Evolutionary conservation across 2,797 vertebrate genomes (phyloP).

Genomic region (Alfaro cultratus): DNA sequence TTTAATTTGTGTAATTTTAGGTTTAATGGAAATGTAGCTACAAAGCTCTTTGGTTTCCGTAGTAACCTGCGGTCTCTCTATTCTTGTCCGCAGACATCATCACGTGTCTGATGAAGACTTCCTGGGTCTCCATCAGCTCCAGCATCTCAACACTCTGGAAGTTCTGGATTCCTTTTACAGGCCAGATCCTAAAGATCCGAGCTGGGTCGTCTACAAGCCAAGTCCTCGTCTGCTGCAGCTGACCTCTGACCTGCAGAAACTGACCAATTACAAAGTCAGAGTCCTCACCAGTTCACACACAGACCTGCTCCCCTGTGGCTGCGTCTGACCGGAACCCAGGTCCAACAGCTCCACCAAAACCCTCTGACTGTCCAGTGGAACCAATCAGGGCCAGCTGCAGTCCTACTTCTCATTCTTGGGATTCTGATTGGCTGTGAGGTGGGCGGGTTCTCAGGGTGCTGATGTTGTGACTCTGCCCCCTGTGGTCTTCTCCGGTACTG

Average conservation of each 20-base stretch:
- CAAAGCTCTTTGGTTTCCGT: not conserved
- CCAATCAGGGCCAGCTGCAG: not conserved
- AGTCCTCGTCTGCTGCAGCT: constrained; percentile 48
- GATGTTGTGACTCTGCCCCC: not conserved
- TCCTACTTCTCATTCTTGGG: not conserved
- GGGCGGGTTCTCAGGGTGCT: not conserved
- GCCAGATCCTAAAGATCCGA: constrained; percentile 15
- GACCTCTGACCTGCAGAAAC: constrained; percentile 29
- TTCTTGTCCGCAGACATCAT: constrained; percentile 42
- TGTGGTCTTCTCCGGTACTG: not conserved
- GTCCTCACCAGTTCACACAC: constrained; percentile 37
- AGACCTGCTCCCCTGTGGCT: constrained; percentile 42
- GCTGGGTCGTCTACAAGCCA: constrained; percentile 22
- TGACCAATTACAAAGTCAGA: constrained; percentile 48
- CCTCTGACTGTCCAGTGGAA: not conserved
- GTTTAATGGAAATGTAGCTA: too few relatives aligned
- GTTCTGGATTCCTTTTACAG: constrained; percentile 54
- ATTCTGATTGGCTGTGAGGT: not conserved
- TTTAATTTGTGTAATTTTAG: too few relatives aligned
- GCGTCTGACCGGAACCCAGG: constrained; percentile 28
- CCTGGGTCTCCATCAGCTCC: constrained; percentile 39
- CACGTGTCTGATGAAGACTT: constrained; percentile 47
- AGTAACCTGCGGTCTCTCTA: not conserved
- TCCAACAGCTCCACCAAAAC: not conserved
- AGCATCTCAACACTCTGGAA: constrained; percentile 33